phyloP scores from a whole-genome alignment of 2,888 invertebrate species.

The Drosophila nr. perissopoda region DNA sequence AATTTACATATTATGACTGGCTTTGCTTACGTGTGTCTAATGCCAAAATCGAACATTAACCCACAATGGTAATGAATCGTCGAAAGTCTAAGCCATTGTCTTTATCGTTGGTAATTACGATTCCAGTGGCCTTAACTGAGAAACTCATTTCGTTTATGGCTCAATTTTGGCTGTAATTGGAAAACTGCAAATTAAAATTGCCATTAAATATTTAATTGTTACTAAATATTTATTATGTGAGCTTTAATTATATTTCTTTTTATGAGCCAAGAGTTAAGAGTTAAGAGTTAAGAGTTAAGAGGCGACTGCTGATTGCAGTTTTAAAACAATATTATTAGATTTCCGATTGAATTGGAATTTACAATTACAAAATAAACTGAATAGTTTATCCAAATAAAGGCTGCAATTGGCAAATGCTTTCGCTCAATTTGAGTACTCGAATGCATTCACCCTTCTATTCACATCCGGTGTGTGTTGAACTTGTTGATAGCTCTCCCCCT shows the following conservation, averaged over 20 bases:
- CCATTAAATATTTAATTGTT: constrained; percentile 4
- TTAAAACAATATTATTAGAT: too few relatives aligned
- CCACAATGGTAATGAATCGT: neutral
- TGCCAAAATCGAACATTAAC: constrained; percentile 32
- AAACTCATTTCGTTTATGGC: constrained; percentile 31
- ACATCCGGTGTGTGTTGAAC: constrained; percentile 28
- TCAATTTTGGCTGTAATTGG: constrained; percentile 14
- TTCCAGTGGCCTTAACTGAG: constrained; percentile 17
- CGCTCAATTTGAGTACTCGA: neutral
- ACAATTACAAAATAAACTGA: neutral
- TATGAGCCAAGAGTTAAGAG: neutral
- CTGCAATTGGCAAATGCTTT: neutral
- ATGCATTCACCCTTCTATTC: neutral
- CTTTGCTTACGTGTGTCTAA: constrained; percentile 47
- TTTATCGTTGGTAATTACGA: constrained; percentile 41
- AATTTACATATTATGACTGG: constrained; percentile 44
- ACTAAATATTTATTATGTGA: neutral
- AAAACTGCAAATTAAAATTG: neutral
- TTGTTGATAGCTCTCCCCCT: constrained; percentile 7
- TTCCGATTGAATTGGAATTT: neutral
- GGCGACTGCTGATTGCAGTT: neutral
- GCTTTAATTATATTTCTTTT: neutral
- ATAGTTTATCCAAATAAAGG: neutral
- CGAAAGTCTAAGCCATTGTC: constrained; percentile 11
- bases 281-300: neutral